Evolutionary conservation across 2,888 invertebrate genomes (phyloP).

Genomic region (Dorcus parallelipipedus): DNA sequence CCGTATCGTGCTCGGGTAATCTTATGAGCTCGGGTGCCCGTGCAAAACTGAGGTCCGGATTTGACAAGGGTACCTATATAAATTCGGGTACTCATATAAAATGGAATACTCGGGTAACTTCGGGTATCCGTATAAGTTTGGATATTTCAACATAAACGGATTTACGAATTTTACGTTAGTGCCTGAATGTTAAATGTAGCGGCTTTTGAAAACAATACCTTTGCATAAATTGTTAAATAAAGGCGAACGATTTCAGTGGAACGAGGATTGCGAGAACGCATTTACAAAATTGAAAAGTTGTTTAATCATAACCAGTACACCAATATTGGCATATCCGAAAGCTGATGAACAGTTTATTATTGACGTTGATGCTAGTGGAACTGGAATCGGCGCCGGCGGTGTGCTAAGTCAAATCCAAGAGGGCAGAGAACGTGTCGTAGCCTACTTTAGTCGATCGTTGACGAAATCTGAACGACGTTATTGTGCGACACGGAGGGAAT

Average conservation of each 20-base stretch:
- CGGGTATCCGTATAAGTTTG: too few species aligned
- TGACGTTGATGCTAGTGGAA: background rate
- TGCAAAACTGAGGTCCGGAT: too few species aligned
- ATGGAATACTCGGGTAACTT: too few species aligned
- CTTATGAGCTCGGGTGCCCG: too few species aligned
- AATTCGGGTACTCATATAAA: too few species aligned
- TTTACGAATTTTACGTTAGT: too few species aligned
- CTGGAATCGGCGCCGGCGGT: background rate
- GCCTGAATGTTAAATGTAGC: too few species aligned
- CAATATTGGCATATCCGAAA: slow-evolving; percentile 22
- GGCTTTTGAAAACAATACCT: too few species aligned
- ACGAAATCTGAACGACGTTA: background rate
- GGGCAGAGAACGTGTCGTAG: background rate
- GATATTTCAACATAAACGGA: too few species aligned
- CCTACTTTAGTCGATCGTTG: background rate
- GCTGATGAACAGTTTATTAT: slow-evolving; percentile 5
- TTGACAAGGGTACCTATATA: too few species aligned
- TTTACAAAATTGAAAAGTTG: slow-evolving; percentile 8
- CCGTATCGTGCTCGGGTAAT: too few species aligned
- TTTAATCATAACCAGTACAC: slow-evolving; percentile 15
- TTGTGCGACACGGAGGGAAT: background rate
- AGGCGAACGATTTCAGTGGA: slow-evolving; percentile 19
- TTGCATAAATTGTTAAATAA: slow-evolving; percentile 19
- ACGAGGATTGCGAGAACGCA: slow-evolving; percentile 11
- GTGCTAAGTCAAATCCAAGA: background rate